Evolutionary conservation across 2,888 invertebrate genomes (phyloP), one percentile per base, ranked within the genome.

Genomic region (Rapana venosa): DNA sequence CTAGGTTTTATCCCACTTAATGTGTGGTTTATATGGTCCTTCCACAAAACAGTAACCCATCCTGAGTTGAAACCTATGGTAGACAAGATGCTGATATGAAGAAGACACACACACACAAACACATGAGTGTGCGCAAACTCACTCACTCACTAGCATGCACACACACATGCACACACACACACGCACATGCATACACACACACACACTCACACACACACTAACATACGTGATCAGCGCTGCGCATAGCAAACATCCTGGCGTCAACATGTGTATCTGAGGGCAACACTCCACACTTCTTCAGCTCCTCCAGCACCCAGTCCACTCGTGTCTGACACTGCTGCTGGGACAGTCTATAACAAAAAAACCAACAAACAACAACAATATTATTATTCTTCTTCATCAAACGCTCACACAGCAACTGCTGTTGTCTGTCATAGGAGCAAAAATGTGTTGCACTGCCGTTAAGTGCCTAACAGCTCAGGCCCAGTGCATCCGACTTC

Each of bases 261-360:
- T 96, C 96, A 11, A 96, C 93, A 66, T 91, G 91, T 0, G 95
- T 93, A 92, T 96, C 96, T 36, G 93, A 92, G 15, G 96, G 95
- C 47, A 96, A 92, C 11, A 96, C 93, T 87, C 94, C 93, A 90
- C 94, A 94, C 86, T 92, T 93, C 92, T 95, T 96, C 66, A 96
- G 92, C 89, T 96, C 96, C 32, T 95, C 94, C 32, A 96, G 90
- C 11, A 95, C 93, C 96, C 96, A 96, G 87, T 96, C 95, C 36
- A 95, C 93, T 88, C 96, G 88, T 0, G 95, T 96, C 89, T 94
- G 94, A 86, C 95, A 95, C 92, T 96, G 96, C 90, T 95, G 94
- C 88, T 95, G 94, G 58, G 95, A 94, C 85, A 96, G 90, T 13
- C 95, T 96, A 91, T 11, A 88, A 79, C 20, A 85, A 35, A 6